Percentiles rank a stretch among this genome's conserved stretches.
Evolutionary conservation across 2,113 vertebrate species (phyloP).

Genomic region (Sphaerodactylus townsendi): DNA sequence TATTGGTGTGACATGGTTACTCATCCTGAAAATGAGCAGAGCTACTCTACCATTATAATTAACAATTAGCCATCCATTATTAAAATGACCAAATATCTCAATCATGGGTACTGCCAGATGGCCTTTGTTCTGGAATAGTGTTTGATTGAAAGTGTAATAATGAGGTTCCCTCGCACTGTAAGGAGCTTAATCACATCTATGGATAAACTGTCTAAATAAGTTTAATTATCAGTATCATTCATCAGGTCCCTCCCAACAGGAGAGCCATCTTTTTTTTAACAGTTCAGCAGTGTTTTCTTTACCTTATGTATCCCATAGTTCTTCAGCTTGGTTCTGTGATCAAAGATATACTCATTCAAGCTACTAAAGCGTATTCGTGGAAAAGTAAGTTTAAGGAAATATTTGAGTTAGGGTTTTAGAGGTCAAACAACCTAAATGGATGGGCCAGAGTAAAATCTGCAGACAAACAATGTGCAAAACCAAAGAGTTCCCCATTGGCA

Average conservation of each 20-base stretch:
- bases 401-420: not conserved
- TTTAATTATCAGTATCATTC: slow-evolving; percentile 46
- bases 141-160: slow-evolving; percentile 66
- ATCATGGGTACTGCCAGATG: slow-evolving; percentile 50
- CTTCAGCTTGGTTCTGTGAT: slow-evolving; percentile 29
- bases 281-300: slow-evolving; percentile 42
- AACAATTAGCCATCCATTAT: slow-evolving; percentile 70
- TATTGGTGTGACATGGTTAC: slow-evolving; percentile 74
- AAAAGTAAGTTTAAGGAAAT: not conserved
- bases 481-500: slow-evolving; percentile 24
- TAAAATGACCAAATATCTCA: slow-evolving; percentile 65
- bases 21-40: slow-evolving; percentile 79
- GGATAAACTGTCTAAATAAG: not conserved
- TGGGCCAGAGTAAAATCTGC: slow-evolving; percentile 31
- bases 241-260: slow-evolving; percentile 24
- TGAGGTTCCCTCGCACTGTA: slow-evolving; percentile 48
- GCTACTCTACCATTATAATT: slow-evolving; percentile 67
- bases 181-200: slow-evolving; percentile 48
- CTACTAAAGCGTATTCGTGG: not conserved
- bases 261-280: slow-evolving; percentile 12
- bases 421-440: not conserved
- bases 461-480: slow-evolving; percentile 33
- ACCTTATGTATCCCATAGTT: slow-evolving; percentile 14
- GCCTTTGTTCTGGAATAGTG: slow-evolving; percentile 48
- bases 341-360: not conserved